Base-by-base conservation (phyloP, 1,140 invertebrate genomes). In the Maconellicoccus hirsutus region DNA sequence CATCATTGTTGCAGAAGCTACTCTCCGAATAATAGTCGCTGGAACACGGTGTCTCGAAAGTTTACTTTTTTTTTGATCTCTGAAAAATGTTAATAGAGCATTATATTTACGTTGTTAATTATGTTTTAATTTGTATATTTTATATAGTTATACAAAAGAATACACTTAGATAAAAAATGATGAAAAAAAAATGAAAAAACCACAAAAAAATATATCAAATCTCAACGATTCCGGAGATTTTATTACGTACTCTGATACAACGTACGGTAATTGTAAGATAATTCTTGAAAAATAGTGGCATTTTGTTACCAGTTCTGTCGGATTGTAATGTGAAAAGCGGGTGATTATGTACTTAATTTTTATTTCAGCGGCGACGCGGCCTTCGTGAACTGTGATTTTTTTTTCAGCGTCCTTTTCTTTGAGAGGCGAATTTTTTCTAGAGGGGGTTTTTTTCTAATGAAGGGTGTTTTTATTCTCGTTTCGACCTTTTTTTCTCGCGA, bases 1-100 rank as follows among this genome's bases (percentile, higher is more conserved):
- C 87, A 71, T 89, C 87, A 76, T 81, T 89, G 78, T 82, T 90
- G 76, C 87, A 89, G 82, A 89, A 89, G 79, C 81, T 89, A 77
- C 80, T 90, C 77, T 90, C 88, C 74, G 88, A 89, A 83, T 89
- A 86, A 25, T 22, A 4, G 25, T 22, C 52, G n/a, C 42, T 19
- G n/a, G n/a, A 12, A 10, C 61, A 25, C 61, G 25, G n/a, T n/a
- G n/a, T n/a, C n/a, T 66, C 61, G 25, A 66, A 66, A 66, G 22
- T 66, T 66, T 66, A 26, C 25, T 10, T 66, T 25, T 66, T n/a
- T 66, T 66, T 26, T 52, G 42, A 52, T 52, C 42, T 52, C 42
- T 52, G n/a, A 52, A 52, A 33, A 33, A 16, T 52, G 10, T 52
- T 16, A 52, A 52, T 52, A 52, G 42, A 6, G 42, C 61, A 23